A percentile compares a stretch with the other conserved stretches of the same genome.
Evolutionary conservation across 2,113 vertebrate genomes (phyloP).

Genomic region (Scomber japonicus): DNA sequence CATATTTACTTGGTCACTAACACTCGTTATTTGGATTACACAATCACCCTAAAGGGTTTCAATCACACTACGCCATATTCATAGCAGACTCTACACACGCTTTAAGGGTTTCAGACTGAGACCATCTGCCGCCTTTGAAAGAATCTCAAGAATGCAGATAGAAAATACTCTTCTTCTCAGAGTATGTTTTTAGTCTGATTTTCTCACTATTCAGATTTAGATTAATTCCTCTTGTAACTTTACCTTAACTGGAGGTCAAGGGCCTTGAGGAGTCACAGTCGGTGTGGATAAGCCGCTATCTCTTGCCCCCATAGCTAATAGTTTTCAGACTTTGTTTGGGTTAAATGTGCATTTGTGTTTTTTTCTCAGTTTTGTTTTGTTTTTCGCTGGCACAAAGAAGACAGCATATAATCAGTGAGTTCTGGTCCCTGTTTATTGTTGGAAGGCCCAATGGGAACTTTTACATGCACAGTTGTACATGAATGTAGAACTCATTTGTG

Average conservation of each 20-base stretch:
- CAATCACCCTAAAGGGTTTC: conserved; percentile 2
- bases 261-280: conserved; percentile 11
- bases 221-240: background rate
- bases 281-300: background rate
- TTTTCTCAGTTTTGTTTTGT: background rate
- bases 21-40: background rate
- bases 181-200: conserved; percentile 38
- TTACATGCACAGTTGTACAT: background rate
- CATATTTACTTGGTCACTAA: background rate
- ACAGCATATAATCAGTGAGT: background rate
- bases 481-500: conserved; percentile 11
- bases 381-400: background rate
- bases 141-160: conserved; percentile 36
- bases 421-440: conserved; percentile 22
- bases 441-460: conserved; percentile 7
- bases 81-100: background rate
- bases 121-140: conserved; percentile 38
- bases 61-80: conserved; percentile 3
- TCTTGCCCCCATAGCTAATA: background rate
- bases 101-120: conserved; percentile 6
- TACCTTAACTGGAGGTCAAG: conserved; percentile 42
- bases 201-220: background rate
- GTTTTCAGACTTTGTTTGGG: background rate
- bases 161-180: conserved; percentile 34
- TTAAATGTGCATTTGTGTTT: background rate